A percentile compares a stretch with the other conserved stretches of the same genome.
Evolutionary conservation across 2,888 invertebrate species (phyloP).

Genomic region (Sepiola atlantica): DNA sequence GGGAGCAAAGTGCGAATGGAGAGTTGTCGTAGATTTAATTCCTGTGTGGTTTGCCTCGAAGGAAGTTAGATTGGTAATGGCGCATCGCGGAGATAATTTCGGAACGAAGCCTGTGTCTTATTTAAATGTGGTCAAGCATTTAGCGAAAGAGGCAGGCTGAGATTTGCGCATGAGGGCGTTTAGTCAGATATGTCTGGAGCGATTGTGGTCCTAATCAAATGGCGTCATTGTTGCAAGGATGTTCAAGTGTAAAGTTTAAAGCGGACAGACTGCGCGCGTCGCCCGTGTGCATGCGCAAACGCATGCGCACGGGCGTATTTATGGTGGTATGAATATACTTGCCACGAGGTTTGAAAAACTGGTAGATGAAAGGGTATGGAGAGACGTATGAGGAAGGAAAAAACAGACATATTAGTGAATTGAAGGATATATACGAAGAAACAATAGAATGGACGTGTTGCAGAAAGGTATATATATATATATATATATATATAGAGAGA

Average conservation of each 20-base stretch:
- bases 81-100: no score
- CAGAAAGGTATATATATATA: no score
- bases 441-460: no score
- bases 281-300: background rate
- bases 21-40: background rate
- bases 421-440: no score
- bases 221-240: background rate
- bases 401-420: no score
- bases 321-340: background rate
- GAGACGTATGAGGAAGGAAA: no score
- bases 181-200: constrained; percentile 16
- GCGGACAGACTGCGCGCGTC: background rate
- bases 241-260: background rate
- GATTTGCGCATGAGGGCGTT: background rate
- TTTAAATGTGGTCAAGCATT: background rate
- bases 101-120: background rate
- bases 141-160: background rate
- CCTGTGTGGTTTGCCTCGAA: background rate
- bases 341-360: background rate
- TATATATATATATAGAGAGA: no score
- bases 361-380: background rate
- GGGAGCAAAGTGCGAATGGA: background rate
- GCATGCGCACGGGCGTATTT: background rate
- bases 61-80: background rate
- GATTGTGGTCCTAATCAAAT: background rate